A percentile compares a stretch with the other conserved stretches of the same genome.
These are phyloP conservation scores for Cinclus cinclus DNA, from an alignment of 2,113 vertebrate species.

Conservation along the genomic window DNA sequence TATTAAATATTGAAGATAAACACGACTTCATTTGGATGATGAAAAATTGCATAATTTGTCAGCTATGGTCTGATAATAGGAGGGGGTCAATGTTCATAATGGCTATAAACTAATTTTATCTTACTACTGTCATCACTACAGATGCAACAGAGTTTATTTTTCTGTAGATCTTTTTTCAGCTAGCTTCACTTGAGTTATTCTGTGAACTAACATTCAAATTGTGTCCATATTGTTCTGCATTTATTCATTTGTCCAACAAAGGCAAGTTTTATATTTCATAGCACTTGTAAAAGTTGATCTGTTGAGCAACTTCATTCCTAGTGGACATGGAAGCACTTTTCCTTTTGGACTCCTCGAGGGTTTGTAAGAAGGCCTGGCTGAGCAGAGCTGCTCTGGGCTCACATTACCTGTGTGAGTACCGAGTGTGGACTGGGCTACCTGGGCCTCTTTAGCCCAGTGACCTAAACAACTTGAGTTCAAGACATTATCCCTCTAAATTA, in stretches of 20 bases:
- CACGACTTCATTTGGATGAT: not conserved
- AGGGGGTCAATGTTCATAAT: not conserved
- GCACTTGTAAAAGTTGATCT: not conserved
- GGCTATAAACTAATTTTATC: not conserved
- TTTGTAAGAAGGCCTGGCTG: not conserved
- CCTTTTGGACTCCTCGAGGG: not conserved
- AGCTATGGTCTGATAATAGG: not conserved
- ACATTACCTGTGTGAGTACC: not conserved
- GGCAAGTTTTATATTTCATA: not conserved
- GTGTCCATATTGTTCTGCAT: not conserved
- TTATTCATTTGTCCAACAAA: not conserved
- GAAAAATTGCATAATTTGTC: not conserved
- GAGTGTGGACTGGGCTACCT: not conserved
- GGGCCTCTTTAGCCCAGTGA: not conserved
- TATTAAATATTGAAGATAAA: not conserved
- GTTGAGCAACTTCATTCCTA: not conserved
- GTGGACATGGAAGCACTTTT: not conserved
- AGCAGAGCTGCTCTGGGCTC: not conserved
- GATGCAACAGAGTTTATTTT: not conserved
- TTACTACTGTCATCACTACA: not conserved
- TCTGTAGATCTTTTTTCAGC: not conserved
- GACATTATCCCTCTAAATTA: not conserved
- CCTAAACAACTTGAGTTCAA: not conserved
- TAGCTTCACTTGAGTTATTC: not conserved
- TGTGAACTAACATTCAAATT: not conserved